These are phyloP conservation scores for Cephus sareptanus DNA, from an alignment of 2,888 invertebrate species.

Conservation along the genomic window DNA sequence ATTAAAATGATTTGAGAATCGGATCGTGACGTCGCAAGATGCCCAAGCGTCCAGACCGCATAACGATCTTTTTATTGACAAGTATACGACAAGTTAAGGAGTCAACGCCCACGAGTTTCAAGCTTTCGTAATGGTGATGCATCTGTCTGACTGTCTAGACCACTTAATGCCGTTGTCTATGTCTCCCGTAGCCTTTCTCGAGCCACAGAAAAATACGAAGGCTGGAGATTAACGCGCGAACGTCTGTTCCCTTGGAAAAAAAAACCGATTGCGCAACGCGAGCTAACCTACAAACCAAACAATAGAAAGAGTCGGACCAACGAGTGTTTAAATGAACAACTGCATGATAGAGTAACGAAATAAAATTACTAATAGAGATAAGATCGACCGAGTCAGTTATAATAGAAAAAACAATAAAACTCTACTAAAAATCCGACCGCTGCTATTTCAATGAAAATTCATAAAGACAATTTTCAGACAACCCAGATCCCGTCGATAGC, in stretches of 20 bases:
- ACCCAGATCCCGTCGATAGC: not conserved
- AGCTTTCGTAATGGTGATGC: constrained; percentile 26
- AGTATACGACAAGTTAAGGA: constrained; percentile 44
- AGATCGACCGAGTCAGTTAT: not conserved
- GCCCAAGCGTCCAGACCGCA: constrained; percentile 32
- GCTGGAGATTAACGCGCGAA: not conserved
- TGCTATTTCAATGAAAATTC: not conserved
- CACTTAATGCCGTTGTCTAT: constrained; percentile 22
- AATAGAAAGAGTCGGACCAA: not conserved
- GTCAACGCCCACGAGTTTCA: constrained; percentile 37
- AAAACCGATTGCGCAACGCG: not conserved
- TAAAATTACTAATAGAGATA: not conserved
- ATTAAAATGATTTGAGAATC: not conserved
- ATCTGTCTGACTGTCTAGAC: constrained; percentile 21
- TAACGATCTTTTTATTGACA: constrained; percentile 53
- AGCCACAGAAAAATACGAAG: not conserved
- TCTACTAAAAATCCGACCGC: not conserved
- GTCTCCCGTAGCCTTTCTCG: constrained; percentile 18
- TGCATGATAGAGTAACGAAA: not conserved
- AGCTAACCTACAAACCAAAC: not conserved
- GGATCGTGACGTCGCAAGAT: not conserved
- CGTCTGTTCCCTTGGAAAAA: not conserved
- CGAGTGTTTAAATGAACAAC: not conserved
- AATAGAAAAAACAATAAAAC: not conserved
- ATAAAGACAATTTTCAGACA: not conserved